Base-by-base conservation (phyloP, 2,888 invertebrate genomes). In the Nemotelus pantherinus region DNA sequence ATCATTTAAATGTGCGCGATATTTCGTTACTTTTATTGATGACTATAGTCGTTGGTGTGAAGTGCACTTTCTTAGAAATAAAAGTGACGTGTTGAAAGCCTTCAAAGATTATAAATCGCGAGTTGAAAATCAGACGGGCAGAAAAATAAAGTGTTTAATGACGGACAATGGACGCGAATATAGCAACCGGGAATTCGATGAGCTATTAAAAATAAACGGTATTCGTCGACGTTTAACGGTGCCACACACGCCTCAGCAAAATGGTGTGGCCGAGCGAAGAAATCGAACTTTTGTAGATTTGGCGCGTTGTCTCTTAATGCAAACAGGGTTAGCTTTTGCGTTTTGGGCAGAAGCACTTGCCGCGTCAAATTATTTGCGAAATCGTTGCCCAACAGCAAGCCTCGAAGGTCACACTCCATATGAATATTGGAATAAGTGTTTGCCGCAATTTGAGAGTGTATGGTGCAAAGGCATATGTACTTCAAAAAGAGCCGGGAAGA, bases 221-320 rank as follows among this genome's bases (percentile, higher is more conserved):
- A 81, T 77, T 7, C 7, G 57, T 45, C 41, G 77, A 60, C 39
- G 76, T 25, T 68, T 75, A 4, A 71, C 63, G 48, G 72, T 77
- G 70, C 41, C 76, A 3, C 44, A 77, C 25, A 72, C 75, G 3
- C 68, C 78, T 2, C 79, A 81, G 43, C 79, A 81, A 77, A 81
- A 81, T 7, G 80, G 80, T n/a, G 77, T 81, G 47, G 79, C 80
- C 3, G 80, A 80, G 68, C 58, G 80, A 6, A 79, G 77, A 4
- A 80, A 81, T 43, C 63, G 79, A 45, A 79, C 81, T 5, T 77
- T 81, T n/a, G 77, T 83, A 43, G 83, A 84, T n/a, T 80, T 80
- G 74, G 82, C 83, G 3, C 79, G 84, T 41, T 79, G 82, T 47
- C 81, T 85, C 80, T 72, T 85, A 77, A 75, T 80, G 0, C 79